Evolutionary conservation across 2,888 invertebrate genomes (phyloP), one percentile per base, ranked within the genome.

Genomic region (Nycteola revayana): DNA sequence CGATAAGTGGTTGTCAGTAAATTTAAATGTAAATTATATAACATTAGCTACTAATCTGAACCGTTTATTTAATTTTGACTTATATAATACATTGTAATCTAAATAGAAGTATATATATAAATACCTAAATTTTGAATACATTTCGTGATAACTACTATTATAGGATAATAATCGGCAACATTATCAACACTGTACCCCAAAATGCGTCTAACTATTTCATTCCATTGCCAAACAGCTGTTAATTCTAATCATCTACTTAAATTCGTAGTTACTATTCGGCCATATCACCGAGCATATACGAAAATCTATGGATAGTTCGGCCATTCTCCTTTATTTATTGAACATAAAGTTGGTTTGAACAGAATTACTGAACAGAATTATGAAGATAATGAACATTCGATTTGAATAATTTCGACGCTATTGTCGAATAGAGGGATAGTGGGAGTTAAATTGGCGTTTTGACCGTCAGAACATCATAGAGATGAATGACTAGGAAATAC

Each of bases 191-290:
- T 14, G 5, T 14, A 14, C 5, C 14, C 39, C 25, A 32, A 17
- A 28, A 32, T 42, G 40, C 36, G 32, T 28, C 33, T 17, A n/a
- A n/a, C n/a, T n/a, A 46, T 39, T 43, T 33, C 31, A 31, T 11
- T 10, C 10, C 3, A 28, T 18, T 28, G 32, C 29, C 23, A n/a
- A n/a, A n/a, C n/a, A n/a, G n/a, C n/a, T 25, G 36, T 43, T 45
- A 46, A 38, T 56, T 43, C 34, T 41, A 32, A 56, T 36, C 25
- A 50, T 32, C 27, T 10, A 42, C 29, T 38, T 50, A 42, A 35
- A 52, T 55, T 55, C 50, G 25, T 32, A 40, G 30, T 35, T 32
- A 55, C 46, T 42, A 46, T 36, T 32, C 40, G 35, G 8, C 8
- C 35, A 33, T 28, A 28, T 40, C 25, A 10, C 21, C 42, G 29